Evolutionary conservation across 2,113 vertebrate species (phyloP).

Genomic region (Ceuthmochares aereus): DNA sequence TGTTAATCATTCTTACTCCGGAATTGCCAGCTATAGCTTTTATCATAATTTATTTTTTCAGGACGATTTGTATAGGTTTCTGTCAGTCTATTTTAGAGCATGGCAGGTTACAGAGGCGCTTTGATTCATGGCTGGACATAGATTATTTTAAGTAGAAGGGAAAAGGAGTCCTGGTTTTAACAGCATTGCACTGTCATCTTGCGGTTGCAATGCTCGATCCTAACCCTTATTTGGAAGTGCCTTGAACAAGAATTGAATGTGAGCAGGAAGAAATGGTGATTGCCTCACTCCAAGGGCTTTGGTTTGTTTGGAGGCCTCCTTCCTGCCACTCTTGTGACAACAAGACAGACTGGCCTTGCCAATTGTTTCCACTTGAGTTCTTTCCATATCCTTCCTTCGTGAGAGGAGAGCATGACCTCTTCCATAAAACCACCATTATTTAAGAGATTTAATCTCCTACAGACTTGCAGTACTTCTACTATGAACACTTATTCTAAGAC

Average conservation of each 20-base stretch:
- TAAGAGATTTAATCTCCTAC: background rate
- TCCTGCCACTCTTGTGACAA: constrained; percentile 21
- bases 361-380: background rate
- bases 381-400: background rate
- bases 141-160: constrained; percentile 50
- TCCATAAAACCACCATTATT: background rate
- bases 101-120: background rate
- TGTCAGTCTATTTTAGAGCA: background rate
- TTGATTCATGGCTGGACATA: constrained; percentile 1
- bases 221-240: constrained; percentile 49
- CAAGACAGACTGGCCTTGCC: background rate
- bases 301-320: constrained; percentile 19
- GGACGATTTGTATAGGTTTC: background rate
- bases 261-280: constrained; percentile 29
- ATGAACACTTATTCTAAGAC: rapidly evolving
- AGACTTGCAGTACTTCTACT: background rate
- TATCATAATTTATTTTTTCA: constrained; percentile 12
- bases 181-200: constrained; percentile 51
- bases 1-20: background rate
- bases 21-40: background rate
- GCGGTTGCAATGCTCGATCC: constrained; percentile 1
- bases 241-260: background rate
- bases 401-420: background rate
- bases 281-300: background rate
- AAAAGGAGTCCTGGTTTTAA: constrained; percentile 7